phyloP scores from a whole-genome alignment of 2,888 invertebrate genomes.

The Eupithecia vulgata region DNA sequence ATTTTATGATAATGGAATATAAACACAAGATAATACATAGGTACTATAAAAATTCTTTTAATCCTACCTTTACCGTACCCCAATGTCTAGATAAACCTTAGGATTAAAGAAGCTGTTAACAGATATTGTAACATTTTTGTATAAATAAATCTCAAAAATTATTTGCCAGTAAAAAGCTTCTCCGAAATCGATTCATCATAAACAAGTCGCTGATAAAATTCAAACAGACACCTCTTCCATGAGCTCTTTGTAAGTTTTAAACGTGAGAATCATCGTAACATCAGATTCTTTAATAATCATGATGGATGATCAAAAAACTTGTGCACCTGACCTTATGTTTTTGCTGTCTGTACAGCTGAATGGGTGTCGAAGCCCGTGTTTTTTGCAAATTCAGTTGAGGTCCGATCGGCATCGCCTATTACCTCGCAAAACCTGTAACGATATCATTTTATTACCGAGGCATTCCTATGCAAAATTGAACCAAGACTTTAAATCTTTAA shows the following conservation, averaged over 20 bases:
- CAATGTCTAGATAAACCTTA: too few species aligned
- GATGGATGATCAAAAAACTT: slow-evolving; percentile 20
- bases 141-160: neutral
- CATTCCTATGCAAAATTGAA: slow-evolving; percentile 47
- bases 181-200: slow-evolving; percentile 8
- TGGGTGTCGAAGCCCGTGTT: slow-evolving; percentile 60
- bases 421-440: slow-evolving; percentile 65
- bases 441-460: slow-evolving; percentile 68
- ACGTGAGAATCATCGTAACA: slow-evolving; percentile 12
- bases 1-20: neutral
- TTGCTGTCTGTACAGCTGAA: slow-evolving; percentile 56
- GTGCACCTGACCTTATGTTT: slow-evolving; percentile 28
- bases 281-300: slow-evolving; percentile 14
- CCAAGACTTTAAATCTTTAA: slow-evolving; percentile 44
- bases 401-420: slow-evolving; percentile 68
- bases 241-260: slow-evolving; percentile 19
- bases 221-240: slow-evolving; percentile 11
- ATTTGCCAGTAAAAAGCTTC: neutral
- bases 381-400: slow-evolving; percentile 71
- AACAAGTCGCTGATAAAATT: slow-evolving; percentile 2
- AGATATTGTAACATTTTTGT: too few species aligned
- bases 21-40: neutral
- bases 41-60: neutral
- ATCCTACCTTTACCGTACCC: too few species aligned
- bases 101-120: too few species aligned